These are phyloP conservation scores for Aleadryas rufinucha DNA, from an alignment of 2,113 vertebrate species.

Conservation along the genomic window DNA sequence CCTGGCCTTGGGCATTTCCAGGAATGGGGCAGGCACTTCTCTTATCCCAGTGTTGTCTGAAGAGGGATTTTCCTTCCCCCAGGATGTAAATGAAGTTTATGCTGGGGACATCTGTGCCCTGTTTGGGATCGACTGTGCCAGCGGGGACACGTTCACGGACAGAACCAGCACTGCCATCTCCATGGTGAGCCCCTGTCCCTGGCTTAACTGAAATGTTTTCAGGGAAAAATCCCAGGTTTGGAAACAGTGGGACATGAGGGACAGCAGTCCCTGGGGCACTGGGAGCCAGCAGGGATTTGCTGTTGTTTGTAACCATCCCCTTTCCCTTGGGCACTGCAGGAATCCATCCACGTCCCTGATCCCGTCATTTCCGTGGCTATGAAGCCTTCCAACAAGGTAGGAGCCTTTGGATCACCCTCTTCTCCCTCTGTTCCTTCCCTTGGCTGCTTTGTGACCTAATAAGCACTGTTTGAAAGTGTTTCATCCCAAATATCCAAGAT, in stretches of 20 bases:
- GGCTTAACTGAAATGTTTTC: too few species aligned
- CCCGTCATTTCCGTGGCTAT: constrained; percentile 93
- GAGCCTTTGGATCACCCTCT: background rate
- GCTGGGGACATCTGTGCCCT: constrained; percentile 94
- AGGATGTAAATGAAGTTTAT: constrained; percentile 91
- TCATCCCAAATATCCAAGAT: background rate
- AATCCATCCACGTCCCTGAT: constrained; percentile 95
- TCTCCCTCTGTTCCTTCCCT: background rate
- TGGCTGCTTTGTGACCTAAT: background rate
- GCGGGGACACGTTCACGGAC: constrained; percentile 92
- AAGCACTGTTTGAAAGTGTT: background rate
- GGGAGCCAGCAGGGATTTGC: background rate
- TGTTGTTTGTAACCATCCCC: background rate
- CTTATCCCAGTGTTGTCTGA: background rate
- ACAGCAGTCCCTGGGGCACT: fast-evolving
- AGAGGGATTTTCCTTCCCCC: background rate
- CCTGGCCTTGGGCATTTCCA: background rate
- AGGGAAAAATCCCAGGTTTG: too few species aligned
- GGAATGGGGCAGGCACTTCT: background rate
- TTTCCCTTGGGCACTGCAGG: constrained; percentile 69
- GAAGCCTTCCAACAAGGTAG: constrained; percentile 89
- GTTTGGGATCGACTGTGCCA: constrained; percentile 96
- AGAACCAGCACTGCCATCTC: constrained; percentile 80
- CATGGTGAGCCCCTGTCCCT: constrained; percentile 77
- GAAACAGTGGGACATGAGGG: too few species aligned